Evolutionary conservation across 2,113 vertebrate species (phyloP), one percentile per base, ranked within the genome.

Genomic region (Notothenia coriiceps): DNA sequence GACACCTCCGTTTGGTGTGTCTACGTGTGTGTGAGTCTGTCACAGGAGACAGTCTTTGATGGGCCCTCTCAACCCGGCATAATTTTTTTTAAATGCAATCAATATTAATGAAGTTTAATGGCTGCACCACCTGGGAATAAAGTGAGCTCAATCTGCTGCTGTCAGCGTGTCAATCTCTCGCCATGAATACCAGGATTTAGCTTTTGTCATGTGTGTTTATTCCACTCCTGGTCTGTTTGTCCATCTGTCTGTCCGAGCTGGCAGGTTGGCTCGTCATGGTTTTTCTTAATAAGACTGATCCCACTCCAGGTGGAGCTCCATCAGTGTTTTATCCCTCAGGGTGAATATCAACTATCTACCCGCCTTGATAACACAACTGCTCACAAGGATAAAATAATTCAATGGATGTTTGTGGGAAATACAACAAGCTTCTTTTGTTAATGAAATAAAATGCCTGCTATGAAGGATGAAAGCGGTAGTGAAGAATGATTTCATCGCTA

Each of bases 61-160:
- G 74, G 63, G 75, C 73, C 65, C 57, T 83, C 65, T 77, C 78
- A 75, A 89, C 86, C 70, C 86, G 63, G 54, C 82, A 85, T 88
- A 14, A 81, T 86, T 91, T 82, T 86, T 86, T 43, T 84, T 74
- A 82, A 82, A 90, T 76, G 43, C 77, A 86, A 86, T 91, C 78
- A 85, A 92, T 88, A 89, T 85, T 81, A 86, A 92, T 90, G 88
- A 51, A 10, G 69, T 72, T 84, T 65, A 81, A 83, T 77, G 69
- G 44, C 82, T 18, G 60, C 40, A 25, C 69, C 6, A 8, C 54
- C 64, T 66, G 67, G 54, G 80, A 85, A 55, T 17, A 43, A 47
- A 15, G 44, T 61, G 70, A 78, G 78, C 35, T 61, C 83, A 64
- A 76, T 72, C 71, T 72, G 87, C 75, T 52, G 46, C 74, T 51